Evolutionary conservation across 2,113 vertebrate species (phyloP).

Genomic region (Heterochromis multidens): DNA sequence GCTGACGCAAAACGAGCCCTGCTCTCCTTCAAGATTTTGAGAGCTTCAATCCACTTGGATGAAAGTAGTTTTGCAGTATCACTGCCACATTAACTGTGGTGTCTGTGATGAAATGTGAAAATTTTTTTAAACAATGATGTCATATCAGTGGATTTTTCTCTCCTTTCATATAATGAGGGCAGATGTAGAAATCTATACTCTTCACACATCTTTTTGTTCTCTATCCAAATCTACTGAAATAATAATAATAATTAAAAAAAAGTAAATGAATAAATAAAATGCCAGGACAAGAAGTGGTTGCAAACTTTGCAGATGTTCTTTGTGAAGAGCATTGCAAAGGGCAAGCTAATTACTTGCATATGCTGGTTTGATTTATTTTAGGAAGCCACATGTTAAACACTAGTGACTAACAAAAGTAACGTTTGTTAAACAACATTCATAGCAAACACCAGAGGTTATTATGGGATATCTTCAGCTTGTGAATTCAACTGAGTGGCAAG

Average conservation of each 20-base stretch:
- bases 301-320: neutral
- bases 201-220: too few species aligned
- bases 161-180: too few species aligned
- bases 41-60: neutral
- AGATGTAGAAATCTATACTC: too few species aligned
- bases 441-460: neutral
- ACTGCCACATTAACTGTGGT: too few species aligned
- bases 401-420: neutral
- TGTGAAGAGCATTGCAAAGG: too few species aligned
- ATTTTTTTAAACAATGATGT: too few species aligned
- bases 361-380: too few species aligned
- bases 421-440: neutral
- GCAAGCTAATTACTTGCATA: too few species aligned
- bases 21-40: neutral
- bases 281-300: neutral
- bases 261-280: neutral
- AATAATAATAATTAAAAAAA: neutral
- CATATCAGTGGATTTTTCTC: too few species aligned
- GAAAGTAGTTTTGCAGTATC: too few species aligned
- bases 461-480: accelerated
- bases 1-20: neutral
- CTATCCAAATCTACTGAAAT: neutral
- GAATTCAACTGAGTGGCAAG: neutral
- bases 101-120: too few species aligned
- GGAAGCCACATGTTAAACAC: too few species aligned